Evolutionary conservation across 2,797 vertebrate genomes (phyloP).

Genomic region (Enteromius argenteus): DNA sequence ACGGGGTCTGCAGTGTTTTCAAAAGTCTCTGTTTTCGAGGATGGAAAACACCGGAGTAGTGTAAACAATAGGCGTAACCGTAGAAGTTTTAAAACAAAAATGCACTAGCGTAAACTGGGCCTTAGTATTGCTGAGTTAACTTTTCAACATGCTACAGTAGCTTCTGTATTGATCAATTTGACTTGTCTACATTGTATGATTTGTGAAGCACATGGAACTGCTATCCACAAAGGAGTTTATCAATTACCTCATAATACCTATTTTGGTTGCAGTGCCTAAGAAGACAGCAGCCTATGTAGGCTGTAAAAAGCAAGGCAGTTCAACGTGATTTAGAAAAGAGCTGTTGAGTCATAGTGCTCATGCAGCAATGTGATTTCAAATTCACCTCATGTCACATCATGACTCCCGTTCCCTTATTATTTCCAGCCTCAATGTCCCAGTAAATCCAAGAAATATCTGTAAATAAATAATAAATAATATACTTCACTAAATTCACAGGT

Average conservation of each 20-base stretch:
- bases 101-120: too few relatives aligned
- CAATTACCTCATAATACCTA: not conserved
- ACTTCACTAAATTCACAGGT: not conserved
- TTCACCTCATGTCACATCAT: not conserved
- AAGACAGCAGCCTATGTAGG: not conserved
- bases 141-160: not conserved
- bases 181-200: not conserved
- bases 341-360: conserved; percentile 17
- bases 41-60: too few relatives aligned
- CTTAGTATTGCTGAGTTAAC: not conserved
- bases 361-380: not conserved
- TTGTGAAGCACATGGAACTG: not conserved
- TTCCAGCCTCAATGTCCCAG: not conserved
- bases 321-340: conserved; percentile 29
- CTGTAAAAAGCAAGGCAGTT: conserved; percentile 19
- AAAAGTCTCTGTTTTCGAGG: too few relatives aligned
- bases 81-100: too few relatives aligned
- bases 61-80: too few relatives aligned
- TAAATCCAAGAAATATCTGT: not conserved
- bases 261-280: not conserved
- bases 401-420: not conserved
- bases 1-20: too few relatives aligned
- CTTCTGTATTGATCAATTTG: not conserved
- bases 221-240: too few relatives aligned
- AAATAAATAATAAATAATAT: not conserved